Evolutionary conservation across 1,140 invertebrate species (phyloP).

Genomic region (Sipha flava): DNA sequence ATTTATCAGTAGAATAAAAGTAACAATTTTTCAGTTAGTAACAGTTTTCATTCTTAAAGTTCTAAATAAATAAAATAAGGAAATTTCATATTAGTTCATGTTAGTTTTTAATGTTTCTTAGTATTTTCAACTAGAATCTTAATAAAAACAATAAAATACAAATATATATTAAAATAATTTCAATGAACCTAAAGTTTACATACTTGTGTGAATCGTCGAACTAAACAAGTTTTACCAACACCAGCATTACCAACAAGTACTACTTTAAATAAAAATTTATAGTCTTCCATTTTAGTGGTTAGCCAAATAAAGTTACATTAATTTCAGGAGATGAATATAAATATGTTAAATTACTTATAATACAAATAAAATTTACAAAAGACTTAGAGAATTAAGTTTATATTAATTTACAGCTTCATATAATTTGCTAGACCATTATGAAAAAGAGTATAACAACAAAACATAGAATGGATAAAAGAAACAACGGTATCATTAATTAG

Average conservation of each 20-base stretch:
- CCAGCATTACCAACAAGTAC: conserved; percentile 90
- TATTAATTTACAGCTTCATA: background rate
- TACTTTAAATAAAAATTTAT: conserved; percentile 97
- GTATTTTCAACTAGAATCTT: too few relatives aligned
- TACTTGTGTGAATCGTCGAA: conserved; percentile 78
- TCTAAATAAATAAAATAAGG: too few relatives aligned
- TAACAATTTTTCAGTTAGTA: too few relatives aligned
- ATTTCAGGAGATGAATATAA: too few relatives aligned
- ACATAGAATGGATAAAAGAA: background rate
- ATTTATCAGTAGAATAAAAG: too few relatives aligned
- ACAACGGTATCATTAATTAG: background rate
- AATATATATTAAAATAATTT: background rate
- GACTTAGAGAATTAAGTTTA: too few relatives aligned
- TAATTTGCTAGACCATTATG: background rate
- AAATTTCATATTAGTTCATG: too few relatives aligned
- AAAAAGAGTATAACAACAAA: background rate
- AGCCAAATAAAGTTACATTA: background rate
- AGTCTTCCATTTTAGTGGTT: conserved; percentile 99
- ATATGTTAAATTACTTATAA: too few relatives aligned
- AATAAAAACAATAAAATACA: too few relatives aligned
- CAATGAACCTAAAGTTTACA: background rate
- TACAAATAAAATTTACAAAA: background rate
- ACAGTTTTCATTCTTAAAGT: too few relatives aligned
- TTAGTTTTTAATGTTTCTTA: too few relatives aligned
- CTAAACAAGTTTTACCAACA: conserved; percentile 89